Conservation (phyloP, 2,797 vertebrate genomes). For the Bradypus variegatus region DNA sequence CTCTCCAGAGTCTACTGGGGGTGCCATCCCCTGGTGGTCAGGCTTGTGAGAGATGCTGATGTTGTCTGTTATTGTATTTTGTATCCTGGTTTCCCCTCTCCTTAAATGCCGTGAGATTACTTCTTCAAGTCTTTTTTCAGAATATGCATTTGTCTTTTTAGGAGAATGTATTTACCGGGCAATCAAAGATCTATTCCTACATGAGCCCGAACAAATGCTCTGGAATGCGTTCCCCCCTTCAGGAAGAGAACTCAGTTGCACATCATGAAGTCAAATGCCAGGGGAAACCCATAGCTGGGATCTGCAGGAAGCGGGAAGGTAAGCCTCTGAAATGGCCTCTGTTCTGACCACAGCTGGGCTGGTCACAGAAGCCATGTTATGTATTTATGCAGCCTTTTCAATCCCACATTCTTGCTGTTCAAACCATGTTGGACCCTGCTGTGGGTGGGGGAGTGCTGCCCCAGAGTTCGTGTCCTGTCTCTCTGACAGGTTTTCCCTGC, state of each 20-base stretch:
- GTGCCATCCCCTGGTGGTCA: neutral
- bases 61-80: neutral
- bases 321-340: slow-evolving; percentile 44
- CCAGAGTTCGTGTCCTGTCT: neutral
- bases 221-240: slow-evolving; percentile 76
- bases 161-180: slow-evolving; percentile 83
- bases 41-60: neutral
- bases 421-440: neutral
- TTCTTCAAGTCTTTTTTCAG: slow-evolving; percentile 51
- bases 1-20: neutral
- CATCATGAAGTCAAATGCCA: slow-evolving; percentile 80
- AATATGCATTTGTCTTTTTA: slow-evolving; percentile 71
- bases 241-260: slow-evolving; percentile 83
- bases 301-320: slow-evolving; percentile 81
- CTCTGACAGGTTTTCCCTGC: slow-evolving; percentile 43
- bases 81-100: neutral
- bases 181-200: slow-evolving; percentile 79
- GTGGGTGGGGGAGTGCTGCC: neutral
- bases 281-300: slow-evolving; percentile 75
- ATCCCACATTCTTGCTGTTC: neutral
- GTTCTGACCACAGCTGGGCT: rapidly evolving
- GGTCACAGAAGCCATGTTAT: neutral
- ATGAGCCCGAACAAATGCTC: slow-evolving; percentile 79
- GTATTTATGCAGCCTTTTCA: neutral
- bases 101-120: neutral